These are phyloP conservation scores for Cavia aperea DNA, from an alignment of 2,113 vertebrate species.

Conservation along the genomic window DNA sequence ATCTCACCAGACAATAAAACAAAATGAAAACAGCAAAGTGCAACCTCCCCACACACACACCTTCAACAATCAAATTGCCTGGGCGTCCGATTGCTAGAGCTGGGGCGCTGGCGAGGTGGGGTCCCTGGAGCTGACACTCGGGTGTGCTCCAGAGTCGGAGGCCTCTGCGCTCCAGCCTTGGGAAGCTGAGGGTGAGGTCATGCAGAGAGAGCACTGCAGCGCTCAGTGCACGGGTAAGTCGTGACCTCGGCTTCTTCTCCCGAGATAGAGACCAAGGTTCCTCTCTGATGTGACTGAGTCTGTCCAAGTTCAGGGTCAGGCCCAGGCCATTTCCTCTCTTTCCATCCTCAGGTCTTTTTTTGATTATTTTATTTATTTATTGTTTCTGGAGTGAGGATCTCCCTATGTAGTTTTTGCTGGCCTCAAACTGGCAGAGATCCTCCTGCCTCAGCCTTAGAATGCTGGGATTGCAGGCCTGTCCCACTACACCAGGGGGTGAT, in stretches of 20 bases:
- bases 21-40: not conserved
- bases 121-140: not conserved
- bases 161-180: not conserved
- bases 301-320: not conserved
- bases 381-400: not conserved
- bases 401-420: not conserved
- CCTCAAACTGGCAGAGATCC: not conserved
- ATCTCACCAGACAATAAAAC: not conserved
- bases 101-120: not conserved
- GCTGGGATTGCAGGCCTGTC: not conserved
- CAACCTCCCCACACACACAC: not conserved
- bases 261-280: not conserved
- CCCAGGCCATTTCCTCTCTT: not conserved
- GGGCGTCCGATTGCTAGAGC: too few relatives aligned
- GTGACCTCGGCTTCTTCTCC: not conserved
- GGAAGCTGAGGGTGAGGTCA: too few relatives aligned
- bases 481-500: not conserved
- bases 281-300: not conserved
- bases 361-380: too few relatives aligned
- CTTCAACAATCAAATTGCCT: not conserved
- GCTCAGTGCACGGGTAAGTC: not conserved
- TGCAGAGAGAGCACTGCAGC: too few relatives aligned
- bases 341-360: not conserved
- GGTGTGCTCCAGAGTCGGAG: not conserved
- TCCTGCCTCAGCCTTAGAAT: not conserved